These are phyloP conservation scores for Alouatta palliata DNA, from an alignment of 2,113 vertebrate genomes.

Conservation along the genomic window DNA sequence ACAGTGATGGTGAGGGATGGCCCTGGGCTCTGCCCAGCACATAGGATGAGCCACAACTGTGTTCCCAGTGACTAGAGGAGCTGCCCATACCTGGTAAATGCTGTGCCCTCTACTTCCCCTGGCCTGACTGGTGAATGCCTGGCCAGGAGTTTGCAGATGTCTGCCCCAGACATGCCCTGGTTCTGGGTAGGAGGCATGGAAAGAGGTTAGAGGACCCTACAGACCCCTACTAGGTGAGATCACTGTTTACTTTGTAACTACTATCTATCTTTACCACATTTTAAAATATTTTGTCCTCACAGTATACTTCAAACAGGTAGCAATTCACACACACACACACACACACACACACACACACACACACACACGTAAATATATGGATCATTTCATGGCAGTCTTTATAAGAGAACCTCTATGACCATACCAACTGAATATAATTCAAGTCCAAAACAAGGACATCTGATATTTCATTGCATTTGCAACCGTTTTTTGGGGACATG, in stretches of 20 bases:
- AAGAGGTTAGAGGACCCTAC: background rate
- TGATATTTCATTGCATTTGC: background rate
- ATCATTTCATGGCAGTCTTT: background rate
- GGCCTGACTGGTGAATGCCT: background rate
- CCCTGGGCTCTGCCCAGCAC: background rate
- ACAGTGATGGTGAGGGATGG: background rate
- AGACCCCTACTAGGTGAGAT: background rate
- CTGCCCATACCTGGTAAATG: background rate
- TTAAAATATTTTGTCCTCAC: background rate
- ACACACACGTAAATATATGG: accelerated
- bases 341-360: background rate
- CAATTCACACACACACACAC: background rate
- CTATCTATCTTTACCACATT: background rate
- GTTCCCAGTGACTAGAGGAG: background rate
- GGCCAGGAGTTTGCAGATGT: background rate
- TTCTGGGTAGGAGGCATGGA: background rate
- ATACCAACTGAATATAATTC: background rate
- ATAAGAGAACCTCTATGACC: background rate
- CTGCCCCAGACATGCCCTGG: background rate
- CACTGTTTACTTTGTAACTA: accelerated
- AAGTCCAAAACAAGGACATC: background rate
- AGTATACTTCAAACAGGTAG: background rate
- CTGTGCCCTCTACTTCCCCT: background rate
- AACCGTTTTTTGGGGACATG: background rate
- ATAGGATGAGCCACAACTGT: accelerated